Conservation (phyloP, 2,888 invertebrate species). For the Fragum whitleyi region DNA sequence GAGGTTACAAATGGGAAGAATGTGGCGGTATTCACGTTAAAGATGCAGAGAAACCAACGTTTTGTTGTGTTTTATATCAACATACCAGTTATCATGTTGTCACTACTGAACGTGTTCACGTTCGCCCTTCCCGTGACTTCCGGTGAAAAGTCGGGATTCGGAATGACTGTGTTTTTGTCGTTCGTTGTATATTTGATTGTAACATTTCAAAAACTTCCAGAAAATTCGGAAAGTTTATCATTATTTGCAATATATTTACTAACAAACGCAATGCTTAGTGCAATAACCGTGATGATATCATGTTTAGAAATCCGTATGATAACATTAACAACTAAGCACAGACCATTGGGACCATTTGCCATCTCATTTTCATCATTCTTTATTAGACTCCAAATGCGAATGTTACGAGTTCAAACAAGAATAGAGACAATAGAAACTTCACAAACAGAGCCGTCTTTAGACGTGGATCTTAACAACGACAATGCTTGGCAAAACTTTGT, state of each 20-base stretch:
- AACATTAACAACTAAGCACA: constrained; percentile 24
- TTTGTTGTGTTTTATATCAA: constrained; percentile 53
- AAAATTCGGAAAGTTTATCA: constrained; percentile 53
- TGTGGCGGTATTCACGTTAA: constrained; percentile 33
- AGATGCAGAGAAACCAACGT: constrained; percentile 41
- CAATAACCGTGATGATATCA: constrained; percentile 42
- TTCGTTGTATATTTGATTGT: constrained; percentile 60
- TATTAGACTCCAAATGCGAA: constrained; percentile 23
- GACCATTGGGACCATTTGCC: constrained; percentile 26
- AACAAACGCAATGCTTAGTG: constrained; percentile 40
- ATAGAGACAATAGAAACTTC: neutral
- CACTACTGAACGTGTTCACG: constrained; percentile 44
- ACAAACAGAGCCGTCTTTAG: neutral
- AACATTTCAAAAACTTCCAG: constrained; percentile 58
- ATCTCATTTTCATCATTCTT: constrained; percentile 32
- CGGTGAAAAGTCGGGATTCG: constrained; percentile 52
- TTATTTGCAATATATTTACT: constrained; percentile 51
- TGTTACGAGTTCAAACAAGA: constrained; percentile 36
- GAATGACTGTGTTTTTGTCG: constrained; percentile 55
- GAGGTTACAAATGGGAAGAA: constrained; percentile 35
- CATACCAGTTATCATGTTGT: constrained; percentile 51
- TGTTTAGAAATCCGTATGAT: constrained; percentile 49
- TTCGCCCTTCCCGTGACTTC: constrained; percentile 48
- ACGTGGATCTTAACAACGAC: constrained; percentile 9
- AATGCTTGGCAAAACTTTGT: constrained; percentile 39